These are phyloP conservation scores for Hipparchia semele DNA, from an alignment of 2,888 invertebrate species.

Conservation along the genomic window DNA sequence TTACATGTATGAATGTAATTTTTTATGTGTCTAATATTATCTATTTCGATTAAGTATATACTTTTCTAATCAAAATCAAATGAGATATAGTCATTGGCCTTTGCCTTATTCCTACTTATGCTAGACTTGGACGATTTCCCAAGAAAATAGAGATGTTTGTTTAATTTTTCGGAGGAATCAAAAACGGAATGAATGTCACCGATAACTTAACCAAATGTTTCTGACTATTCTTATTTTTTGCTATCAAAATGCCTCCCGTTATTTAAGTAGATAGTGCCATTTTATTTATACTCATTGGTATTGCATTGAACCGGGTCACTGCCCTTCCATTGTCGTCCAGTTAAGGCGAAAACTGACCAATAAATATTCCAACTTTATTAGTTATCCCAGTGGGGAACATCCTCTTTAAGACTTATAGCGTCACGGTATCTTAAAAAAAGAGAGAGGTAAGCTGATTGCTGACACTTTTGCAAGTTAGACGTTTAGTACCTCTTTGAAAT, in stretches of 20 bases:
- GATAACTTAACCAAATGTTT: not conserved
- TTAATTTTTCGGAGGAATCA: not conserved
- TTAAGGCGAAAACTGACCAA: slow-evolving; percentile 49
- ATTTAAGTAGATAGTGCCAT: not conserved
- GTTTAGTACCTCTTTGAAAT: too few relatives aligned
- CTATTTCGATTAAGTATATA: too few relatives aligned
- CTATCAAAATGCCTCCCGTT: not conserved
- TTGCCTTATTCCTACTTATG: not conserved
- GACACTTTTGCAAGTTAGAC: too few relatives aligned
- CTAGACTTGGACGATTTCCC: not conserved
- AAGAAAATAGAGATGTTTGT: not conserved
- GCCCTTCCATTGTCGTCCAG: slow-evolving; percentile 53
- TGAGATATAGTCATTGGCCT: not conserved
- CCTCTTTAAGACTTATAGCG: too few relatives aligned
- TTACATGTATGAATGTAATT: too few relatives aligned
- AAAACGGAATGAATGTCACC: not conserved
- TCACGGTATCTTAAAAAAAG: too few relatives aligned
- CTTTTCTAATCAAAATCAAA: not conserved
- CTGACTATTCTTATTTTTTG: not conserved
- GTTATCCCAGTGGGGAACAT: not conserved
- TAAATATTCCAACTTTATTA: not conserved
- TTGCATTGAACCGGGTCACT: slow-evolving; percentile 51
- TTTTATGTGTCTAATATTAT: too few relatives aligned
- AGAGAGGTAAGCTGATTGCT: too few relatives aligned
- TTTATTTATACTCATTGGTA: slow-evolving; percentile 26